Evolutionary conservation across 2,113 vertebrate species (phyloP).

Genomic region (Aramus guarauna): DNA sequence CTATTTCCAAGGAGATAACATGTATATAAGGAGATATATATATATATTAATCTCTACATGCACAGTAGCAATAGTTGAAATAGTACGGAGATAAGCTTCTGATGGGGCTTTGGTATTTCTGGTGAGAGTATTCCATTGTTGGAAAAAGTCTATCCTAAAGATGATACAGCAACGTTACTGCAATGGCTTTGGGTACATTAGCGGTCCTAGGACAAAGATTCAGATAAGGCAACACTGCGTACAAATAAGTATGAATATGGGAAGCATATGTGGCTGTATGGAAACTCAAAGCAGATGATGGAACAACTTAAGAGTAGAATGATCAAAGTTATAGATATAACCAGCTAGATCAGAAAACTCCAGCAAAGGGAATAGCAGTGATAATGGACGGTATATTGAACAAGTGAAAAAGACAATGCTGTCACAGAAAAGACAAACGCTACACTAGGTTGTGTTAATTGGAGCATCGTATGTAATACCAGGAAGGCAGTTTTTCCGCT

Average conservation of each 20-base stretch:
- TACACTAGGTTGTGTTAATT: conserved; percentile 7
- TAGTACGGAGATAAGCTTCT: neutral
- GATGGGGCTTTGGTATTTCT: neutral
- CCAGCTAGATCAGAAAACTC: neutral
- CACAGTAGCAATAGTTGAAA: neutral
- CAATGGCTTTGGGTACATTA: neutral
- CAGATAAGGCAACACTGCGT: neutral
- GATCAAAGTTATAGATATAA: conserved; percentile 15
- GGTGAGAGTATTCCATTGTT: neutral
- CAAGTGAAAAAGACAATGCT: neutral
- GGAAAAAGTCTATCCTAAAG: neutral
- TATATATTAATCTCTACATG: neutral
- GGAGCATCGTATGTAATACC: neutral
- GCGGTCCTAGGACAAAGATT: neutral
- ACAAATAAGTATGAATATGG: neutral
- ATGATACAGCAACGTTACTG: neutral
- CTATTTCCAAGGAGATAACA: neutral
- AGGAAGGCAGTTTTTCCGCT: neutral
- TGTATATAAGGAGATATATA: neutral
- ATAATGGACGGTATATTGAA: neutral
- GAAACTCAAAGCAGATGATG: conserved; percentile 29
- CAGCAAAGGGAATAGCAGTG: neutral
- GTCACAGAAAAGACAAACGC: neutral
- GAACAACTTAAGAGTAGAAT: neutral
- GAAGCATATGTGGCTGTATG: neutral